Percentiles rank a stretch among this genome's conserved stretches.
phyloP scores from a whole-genome alignment of 2,888 invertebrate genomes.

The Aleiodes testaceus region DNA sequence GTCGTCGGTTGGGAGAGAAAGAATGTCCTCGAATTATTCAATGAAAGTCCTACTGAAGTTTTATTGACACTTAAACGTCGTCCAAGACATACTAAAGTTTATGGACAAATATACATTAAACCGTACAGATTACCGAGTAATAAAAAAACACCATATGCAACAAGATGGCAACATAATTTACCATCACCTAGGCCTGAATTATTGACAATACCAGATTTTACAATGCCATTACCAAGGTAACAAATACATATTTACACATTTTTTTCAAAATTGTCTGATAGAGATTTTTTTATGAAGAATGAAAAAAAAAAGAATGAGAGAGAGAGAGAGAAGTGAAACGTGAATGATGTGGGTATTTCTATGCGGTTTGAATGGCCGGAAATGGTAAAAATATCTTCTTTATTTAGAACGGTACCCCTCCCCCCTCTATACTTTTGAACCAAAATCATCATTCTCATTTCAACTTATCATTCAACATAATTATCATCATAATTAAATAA shows the following conservation, averaged over 20 bases:
- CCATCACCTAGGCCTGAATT: constrained; percentile 80
- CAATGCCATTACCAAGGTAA: constrained; percentile 76
- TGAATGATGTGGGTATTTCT: no score
- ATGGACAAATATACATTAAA: constrained; percentile 83
- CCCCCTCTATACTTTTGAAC: no score
- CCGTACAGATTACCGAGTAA: constrained; percentile 83
- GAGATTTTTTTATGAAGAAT: no score
- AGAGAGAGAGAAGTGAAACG: no score
- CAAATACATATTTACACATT: constrained; percentile 11
- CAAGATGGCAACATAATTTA: constrained; percentile 80
- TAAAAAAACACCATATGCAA: constrained; percentile 78
- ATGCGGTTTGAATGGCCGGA: no score
- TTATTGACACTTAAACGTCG: constrained; percentile 87
- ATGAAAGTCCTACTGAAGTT: constrained; percentile 87
- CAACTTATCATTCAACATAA: not conserved
- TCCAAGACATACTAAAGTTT: constrained; percentile 86
- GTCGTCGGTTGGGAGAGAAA: constrained; percentile 88
- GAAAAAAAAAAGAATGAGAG: no score
- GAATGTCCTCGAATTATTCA: constrained; percentile 82
- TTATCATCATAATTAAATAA: constrained; percentile 25
- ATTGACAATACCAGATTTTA: constrained; percentile 78
- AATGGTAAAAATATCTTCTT: no score
- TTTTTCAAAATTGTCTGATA: no score
- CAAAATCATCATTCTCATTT: no score
- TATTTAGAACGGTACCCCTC: no score